These are phyloP conservation scores for Shinisaurus crocodilurus DNA, from an alignment of 2,113 vertebrate genomes.

Conservation along the genomic window DNA sequence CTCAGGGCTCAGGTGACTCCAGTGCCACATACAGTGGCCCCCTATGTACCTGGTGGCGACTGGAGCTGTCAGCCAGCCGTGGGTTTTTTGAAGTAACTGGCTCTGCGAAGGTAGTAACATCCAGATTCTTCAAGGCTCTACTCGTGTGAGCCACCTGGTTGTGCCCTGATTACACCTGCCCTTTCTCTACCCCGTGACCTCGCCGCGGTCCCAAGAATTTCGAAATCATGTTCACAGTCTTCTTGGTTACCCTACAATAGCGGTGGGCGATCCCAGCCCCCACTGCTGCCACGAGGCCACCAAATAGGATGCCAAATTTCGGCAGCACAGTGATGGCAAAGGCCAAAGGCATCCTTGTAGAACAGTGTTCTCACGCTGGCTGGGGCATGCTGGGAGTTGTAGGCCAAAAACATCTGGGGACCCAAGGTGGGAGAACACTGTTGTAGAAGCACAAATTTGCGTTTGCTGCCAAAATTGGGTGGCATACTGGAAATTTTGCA, in stretches of 20 bases:
- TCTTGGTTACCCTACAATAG: neutral
- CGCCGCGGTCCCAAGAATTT: neutral
- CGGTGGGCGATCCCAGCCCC: too few species aligned
- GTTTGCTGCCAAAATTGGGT: too few species aligned
- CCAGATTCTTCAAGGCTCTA: neutral
- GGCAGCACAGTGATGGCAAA: too few species aligned
- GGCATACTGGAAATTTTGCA: too few species aligned
- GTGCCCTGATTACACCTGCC: neutral
- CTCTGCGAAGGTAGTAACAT: neutral
- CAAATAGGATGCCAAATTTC: too few species aligned
- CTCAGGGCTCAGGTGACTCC: neutral
- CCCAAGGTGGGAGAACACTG: too few species aligned
- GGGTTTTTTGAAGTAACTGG: neutral
- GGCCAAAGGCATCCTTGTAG: too few species aligned
- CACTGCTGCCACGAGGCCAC: too few species aligned
- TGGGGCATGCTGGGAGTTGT: too few species aligned
- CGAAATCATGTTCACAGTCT: neutral
- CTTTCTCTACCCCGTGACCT: neutral
- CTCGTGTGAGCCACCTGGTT: neutral
- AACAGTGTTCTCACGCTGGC: too few species aligned
- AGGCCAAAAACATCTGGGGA: too few species aligned
- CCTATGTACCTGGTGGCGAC: neutral
- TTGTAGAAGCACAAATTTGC: too few species aligned
- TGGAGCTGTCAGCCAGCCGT: neutral
- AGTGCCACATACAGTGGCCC: neutral